Evolutionary conservation across 2,797 vertebrate genomes (phyloP).

Genomic region (Danio kyathit): DNA sequence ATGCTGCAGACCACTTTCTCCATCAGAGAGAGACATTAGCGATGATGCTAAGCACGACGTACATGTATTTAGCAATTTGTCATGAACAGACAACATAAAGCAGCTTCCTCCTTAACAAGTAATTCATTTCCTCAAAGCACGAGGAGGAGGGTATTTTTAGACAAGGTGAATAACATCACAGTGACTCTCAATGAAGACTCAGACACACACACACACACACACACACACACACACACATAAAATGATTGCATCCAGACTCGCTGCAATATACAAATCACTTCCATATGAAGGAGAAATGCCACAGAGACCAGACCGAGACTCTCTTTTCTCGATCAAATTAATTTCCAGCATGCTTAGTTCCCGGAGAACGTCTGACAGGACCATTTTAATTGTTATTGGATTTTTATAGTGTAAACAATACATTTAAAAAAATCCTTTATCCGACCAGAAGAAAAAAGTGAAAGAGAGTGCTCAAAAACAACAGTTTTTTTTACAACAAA

Average conservation of each 20-base stretch:
- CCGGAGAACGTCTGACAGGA: not conserved
- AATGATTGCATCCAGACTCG: constrained; percentile 37
- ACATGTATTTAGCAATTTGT: constrained; percentile 43
- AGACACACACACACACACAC: not conserved
- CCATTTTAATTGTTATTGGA: constrained; percentile 26
- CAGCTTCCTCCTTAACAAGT: constrained; percentile 45
- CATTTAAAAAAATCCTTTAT: not conserved
- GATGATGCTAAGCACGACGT: constrained; percentile 3
- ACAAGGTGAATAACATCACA: constrained; percentile 58
- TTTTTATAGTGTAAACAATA: constrained; percentile 34
- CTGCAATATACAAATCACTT: constrained; percentile 52
- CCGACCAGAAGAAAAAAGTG: not conserved
- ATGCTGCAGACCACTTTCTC: constrained; percentile 11
- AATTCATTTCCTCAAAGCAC: constrained; percentile 55
- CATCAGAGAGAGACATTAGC: constrained; percentile 41
- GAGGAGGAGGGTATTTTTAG: constrained; percentile 48
- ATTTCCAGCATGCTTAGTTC: constrained; percentile 35
- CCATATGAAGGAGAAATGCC: constrained; percentile 53
- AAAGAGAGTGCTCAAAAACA: not conserved
- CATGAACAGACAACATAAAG: constrained; percentile 42
- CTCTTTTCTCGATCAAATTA: constrained; percentile 22
- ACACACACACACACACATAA: not conserved
- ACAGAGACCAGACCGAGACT: constrained; percentile 20
- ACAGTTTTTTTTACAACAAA: not conserved
- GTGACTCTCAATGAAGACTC: constrained; percentile 33